Percentiles rank a stretch among this genome's conserved stretches.
These are phyloP conservation scores for Sardinella longiceps DNA, from an alignment of 2,797 vertebrate genomes.

Conservation along the genomic window DNA sequence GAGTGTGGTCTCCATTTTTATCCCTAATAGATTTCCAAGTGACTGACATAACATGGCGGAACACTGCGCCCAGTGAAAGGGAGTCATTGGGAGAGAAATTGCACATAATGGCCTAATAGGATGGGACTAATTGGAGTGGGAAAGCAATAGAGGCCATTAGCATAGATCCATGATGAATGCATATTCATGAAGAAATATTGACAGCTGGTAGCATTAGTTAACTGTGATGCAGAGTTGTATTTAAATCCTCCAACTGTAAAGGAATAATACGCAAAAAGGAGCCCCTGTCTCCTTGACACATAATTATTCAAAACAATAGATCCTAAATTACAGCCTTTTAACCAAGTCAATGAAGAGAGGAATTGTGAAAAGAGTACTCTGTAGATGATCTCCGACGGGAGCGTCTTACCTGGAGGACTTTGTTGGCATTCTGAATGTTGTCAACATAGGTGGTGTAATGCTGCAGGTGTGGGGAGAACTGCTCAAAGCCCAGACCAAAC, in stretches of 20 bases:
- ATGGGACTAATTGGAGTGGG: slow-evolving; percentile 53
- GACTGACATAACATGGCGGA: slow-evolving; percentile 36
- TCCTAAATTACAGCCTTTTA: not conserved
- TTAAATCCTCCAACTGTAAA: slow-evolving; percentile 15
- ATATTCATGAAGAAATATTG: slow-evolving; percentile 58
- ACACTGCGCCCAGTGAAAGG: not conserved
- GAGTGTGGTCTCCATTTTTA: slow-evolving; percentile 69
- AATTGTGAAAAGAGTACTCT: not conserved
- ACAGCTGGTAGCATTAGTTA: slow-evolving; percentile 35
- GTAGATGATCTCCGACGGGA: not conserved
- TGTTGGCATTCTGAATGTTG: slow-evolving; percentile 79
- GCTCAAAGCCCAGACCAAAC: slow-evolving; percentile 73
- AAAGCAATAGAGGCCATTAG: slow-evolving; percentile 50
- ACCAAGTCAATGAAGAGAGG: not conserved
- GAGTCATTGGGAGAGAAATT: slow-evolving; percentile 3
- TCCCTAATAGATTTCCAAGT: slow-evolving; percentile 51
- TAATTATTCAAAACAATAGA: slow-evolving; percentile 18
- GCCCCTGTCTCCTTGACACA: not conserved
- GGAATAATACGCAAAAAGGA: not conserved
- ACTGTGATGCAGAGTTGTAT: not conserved
- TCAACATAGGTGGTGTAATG: slow-evolving; percentile 76
- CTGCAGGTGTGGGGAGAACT: slow-evolving; percentile 79
- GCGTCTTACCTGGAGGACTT: slow-evolving; percentile 77
- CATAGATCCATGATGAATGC: slow-evolving; percentile 57
- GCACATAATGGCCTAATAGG: slow-evolving; percentile 50